Evolutionary conservation across 2,113 vertebrate genomes (phyloP).

Genomic region (Tragelaphus strepsiceros): DNA sequence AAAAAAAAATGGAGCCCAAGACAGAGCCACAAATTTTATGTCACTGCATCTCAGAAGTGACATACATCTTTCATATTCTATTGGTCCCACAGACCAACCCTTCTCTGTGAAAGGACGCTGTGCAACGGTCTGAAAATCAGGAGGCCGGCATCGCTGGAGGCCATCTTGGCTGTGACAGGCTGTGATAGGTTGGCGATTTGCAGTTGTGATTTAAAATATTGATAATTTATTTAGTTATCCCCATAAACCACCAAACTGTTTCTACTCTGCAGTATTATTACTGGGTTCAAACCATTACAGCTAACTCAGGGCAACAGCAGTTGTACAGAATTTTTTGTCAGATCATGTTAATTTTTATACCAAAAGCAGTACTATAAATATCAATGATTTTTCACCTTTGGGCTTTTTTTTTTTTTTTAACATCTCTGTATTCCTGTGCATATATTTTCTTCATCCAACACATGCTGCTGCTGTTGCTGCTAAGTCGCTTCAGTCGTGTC

Average conservation of each 20-base stretch:
- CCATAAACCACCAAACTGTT: not conserved
- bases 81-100: not conserved
- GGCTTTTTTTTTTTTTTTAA: not conserved
- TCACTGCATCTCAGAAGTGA: not conserved
- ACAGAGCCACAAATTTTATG: not conserved
- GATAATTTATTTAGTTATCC: not conserved
- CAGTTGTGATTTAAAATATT: not conserved
- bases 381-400: not conserved
- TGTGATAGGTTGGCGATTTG: not conserved
- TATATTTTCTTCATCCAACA: not conserved
- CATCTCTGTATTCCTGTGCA: not conserved
- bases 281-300: not conserved
- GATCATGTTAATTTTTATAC: not conserved
- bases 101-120: not conserved
- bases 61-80: not conserved
- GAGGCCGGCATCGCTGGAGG: not conserved
- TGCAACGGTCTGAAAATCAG: not conserved
- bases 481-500: too few species aligned
- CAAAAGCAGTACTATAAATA: conserved; percentile 5
- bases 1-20: not conserved
- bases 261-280: too few species aligned
- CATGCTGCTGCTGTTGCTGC: not conserved
- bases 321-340: not conserved
- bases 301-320: not conserved
- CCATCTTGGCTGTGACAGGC: not conserved